phyloP scores from a whole-genome alignment of 2,888 invertebrate genomes.

The Leptinotarsa tumamoca region DNA sequence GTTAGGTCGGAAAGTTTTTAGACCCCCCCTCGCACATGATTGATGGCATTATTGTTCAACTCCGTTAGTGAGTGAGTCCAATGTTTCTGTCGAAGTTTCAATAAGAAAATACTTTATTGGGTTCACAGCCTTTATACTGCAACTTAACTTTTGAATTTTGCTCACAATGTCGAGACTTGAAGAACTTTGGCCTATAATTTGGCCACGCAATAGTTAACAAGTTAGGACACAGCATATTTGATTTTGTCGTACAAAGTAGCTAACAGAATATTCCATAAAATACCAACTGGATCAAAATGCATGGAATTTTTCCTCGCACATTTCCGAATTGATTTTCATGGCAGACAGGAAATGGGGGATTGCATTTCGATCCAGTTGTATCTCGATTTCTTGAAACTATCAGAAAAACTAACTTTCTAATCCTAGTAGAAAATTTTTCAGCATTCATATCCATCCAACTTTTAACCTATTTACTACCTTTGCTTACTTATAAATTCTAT shows the following conservation, averaged over 20 bases:
- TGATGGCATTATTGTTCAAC: conserved; percentile 8
- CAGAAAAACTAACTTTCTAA: background rate
- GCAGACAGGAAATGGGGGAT: too few relatives aligned
- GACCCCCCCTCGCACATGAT: background rate
- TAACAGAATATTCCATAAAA: conserved; percentile 27
- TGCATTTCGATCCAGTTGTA: conserved; percentile 7
- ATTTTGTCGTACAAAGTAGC: conserved; percentile 22
- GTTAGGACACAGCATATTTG: conserved; percentile 35
- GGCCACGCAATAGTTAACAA: conserved; percentile 38
- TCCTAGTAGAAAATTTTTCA: background rate
- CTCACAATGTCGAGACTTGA: conserved; percentile 9
- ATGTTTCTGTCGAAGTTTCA: conserved; percentile 23
- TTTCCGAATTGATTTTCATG: too few relatives aligned
- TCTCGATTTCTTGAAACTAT: background rate
- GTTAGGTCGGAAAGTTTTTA: too few relatives aligned
- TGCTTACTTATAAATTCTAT: conserved; percentile 38
- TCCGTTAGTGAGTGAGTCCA: too few relatives aligned
- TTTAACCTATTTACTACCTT: conserved; percentile 36
- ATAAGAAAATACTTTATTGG: conserved; percentile 36
- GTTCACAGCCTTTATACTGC: conserved; percentile 30
- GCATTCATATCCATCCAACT: background rate
- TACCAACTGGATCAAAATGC: conserved; percentile 22
- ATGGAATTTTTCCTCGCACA: background rate
- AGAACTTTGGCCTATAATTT: conserved; percentile 39
- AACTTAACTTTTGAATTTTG: conserved; percentile 31